phyloP scores from a whole-genome alignment of 2,888 invertebrate species.

The Agelastica alni region DNA sequence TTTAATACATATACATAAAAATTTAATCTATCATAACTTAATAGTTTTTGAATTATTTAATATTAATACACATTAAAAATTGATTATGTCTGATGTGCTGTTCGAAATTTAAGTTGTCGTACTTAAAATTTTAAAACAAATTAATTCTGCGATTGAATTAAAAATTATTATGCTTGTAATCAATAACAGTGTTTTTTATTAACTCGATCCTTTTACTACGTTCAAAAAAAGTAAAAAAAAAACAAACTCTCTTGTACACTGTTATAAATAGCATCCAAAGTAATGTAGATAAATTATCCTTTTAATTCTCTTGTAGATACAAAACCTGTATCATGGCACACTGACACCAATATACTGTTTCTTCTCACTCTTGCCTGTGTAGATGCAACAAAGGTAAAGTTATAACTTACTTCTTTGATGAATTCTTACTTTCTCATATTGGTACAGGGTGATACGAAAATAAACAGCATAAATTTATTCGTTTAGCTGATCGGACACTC shows the following conservation, averaged over 20 bases:
- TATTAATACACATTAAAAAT: too few species aligned
- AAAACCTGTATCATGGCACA: slow-evolving; percentile 32
- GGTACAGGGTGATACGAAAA: background rate
- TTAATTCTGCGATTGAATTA: too few species aligned
- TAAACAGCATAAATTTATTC: background rate
- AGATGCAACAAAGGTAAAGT: slow-evolving; percentile 36
- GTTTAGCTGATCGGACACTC: background rate
- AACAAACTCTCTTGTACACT: slow-evolving; percentile 37
- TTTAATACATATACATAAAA: too few species aligned
- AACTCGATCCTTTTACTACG: too few species aligned
- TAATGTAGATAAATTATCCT: slow-evolving; percentile 18
- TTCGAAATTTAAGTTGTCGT: too few species aligned
- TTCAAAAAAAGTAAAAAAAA: slow-evolving; percentile 6
- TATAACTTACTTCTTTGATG: slow-evolving; percentile 20
- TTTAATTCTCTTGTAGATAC: slow-evolving; percentile 29
- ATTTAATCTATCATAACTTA: too few species aligned
- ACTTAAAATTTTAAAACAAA: too few species aligned
- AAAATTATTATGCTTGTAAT: too few species aligned
- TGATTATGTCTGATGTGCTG: too few species aligned
- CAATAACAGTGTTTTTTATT: too few species aligned
- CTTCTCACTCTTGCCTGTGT: slow-evolving; percentile 41
- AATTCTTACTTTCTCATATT: slow-evolving; percentile 1
- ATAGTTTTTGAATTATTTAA: too few species aligned
- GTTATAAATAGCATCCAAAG: slow-evolving; percentile 35
- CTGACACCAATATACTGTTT: slow-evolving; percentile 35